phyloP scores from a whole-genome alignment of 2,888 invertebrate species.

The Globia sparganii region DNA sequence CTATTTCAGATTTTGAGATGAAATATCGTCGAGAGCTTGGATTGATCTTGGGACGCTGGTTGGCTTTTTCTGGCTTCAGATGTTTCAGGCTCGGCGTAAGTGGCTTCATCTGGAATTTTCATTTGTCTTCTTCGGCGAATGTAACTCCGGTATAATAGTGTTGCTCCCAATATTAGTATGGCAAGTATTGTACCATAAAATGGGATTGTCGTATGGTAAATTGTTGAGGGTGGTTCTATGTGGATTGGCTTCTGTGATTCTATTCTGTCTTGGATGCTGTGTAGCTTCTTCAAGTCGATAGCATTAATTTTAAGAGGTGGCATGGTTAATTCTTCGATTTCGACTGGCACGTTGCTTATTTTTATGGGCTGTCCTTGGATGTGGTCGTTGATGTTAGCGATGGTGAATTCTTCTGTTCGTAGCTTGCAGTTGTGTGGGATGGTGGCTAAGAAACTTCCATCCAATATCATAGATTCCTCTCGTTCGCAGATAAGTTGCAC shows the following conservation, averaged over 20 bases:
- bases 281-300: background rate
- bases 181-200: constrained; percentile 8
- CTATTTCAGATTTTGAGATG: constrained; percentile 14
- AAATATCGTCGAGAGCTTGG: constrained; percentile 8
- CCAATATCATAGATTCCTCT: background rate
- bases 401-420: background rate
- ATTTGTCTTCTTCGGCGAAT: background rate
- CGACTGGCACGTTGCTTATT: background rate
- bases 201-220: constrained; percentile 3
- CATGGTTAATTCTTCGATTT: background rate
- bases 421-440: background rate
- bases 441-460: background rate
- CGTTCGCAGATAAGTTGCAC: background rate
- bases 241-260: background rate
- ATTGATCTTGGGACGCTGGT: background rate
- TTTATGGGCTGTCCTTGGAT: background rate
- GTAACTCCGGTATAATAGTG: background rate
- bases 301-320: background rate
- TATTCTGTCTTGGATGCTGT: background rate
- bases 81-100: background rate
- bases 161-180: background rate
- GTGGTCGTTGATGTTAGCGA: background rate
- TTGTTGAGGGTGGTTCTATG: background rate
- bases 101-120: background rate
- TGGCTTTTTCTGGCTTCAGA: background rate